Conservation (phyloP, 2,888 invertebrate genomes). For the Chloromyia formosa region DNA sequence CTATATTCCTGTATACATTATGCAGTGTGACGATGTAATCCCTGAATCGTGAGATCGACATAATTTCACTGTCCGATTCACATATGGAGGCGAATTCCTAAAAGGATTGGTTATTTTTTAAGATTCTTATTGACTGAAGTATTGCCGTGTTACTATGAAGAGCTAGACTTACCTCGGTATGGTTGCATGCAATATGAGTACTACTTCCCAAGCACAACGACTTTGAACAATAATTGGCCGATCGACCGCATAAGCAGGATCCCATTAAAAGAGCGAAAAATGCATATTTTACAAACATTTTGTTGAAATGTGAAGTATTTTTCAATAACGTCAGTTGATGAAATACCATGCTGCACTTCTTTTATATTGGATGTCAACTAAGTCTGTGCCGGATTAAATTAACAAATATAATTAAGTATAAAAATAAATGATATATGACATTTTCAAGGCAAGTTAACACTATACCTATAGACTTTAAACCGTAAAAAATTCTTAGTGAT, state of each 20-base stretch:
- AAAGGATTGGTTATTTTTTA: background rate
- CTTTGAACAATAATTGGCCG: slow-evolving; percentile 15
- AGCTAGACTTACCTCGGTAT: slow-evolving; percentile 15
- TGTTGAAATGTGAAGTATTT: too few relatives aligned
- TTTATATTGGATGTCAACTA: too few relatives aligned
- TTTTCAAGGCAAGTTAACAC: too few relatives aligned
- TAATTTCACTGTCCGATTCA: slow-evolving; percentile 7
- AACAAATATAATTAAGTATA: too few relatives aligned
- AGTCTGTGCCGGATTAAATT: too few relatives aligned
- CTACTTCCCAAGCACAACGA: background rate
- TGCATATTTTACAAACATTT: background rate
- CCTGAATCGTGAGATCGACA: background rate
- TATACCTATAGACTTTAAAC: too few relatives aligned
- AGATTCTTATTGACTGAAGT: background rate
- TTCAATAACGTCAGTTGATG: too few relatives aligned
- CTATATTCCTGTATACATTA: slow-evolving; percentile 54
- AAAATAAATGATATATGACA: too few relatives aligned
- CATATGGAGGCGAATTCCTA: slow-evolving; percentile 11
- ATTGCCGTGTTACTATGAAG: background rate
- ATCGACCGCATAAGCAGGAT: background rate
- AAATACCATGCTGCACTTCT: too few relatives aligned
- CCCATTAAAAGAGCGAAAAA: background rate
- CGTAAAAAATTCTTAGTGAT: too few relatives aligned
- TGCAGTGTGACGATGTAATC: slow-evolving; percentile 46
- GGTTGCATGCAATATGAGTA: slow-evolving; percentile 30